Percentiles rank a stretch among this genome's conserved stretches.
Evolutionary conservation across 2,113 vertebrate species (phyloP).

Genomic region (Nycticorax nycticorax): DNA sequence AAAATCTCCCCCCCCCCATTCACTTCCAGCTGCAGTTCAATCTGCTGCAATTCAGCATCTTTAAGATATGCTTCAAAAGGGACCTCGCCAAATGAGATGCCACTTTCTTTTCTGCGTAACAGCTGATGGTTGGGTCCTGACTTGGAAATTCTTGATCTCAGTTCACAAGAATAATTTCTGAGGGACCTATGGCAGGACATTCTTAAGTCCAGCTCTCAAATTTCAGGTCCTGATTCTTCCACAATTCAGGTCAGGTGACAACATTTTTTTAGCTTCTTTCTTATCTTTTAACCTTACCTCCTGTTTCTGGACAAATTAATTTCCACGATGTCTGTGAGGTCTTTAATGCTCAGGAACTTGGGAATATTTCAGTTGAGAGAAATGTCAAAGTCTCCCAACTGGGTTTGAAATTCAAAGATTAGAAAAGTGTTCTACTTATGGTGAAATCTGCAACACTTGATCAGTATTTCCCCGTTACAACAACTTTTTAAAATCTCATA

Average conservation of each 20-base stretch:
- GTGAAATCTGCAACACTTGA: neutral
- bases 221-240: neutral
- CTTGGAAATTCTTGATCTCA: conserved; percentile 13
- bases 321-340: neutral
- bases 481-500: neutral
- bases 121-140: neutral
- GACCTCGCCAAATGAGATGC: neutral
- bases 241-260: neutral
- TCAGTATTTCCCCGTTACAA: neutral
- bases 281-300: neutral
- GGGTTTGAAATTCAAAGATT: neutral
- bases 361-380: neutral
- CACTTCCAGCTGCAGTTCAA: neutral
- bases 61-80: neutral
- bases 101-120: neutral
- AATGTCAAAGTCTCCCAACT: neutral
- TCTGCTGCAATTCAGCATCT: neutral
- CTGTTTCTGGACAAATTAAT: conserved; percentile 8
- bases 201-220: conserved; percentile 1
- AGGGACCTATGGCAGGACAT: neutral
- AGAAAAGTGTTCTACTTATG: neutral
- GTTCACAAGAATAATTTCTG: conserved; percentile 10
- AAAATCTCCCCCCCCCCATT: neutral
- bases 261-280: neutral
- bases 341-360: neutral